Conservation (phyloP, 1,140 invertebrate genomes). For the Chironomus tepperi region DNA sequence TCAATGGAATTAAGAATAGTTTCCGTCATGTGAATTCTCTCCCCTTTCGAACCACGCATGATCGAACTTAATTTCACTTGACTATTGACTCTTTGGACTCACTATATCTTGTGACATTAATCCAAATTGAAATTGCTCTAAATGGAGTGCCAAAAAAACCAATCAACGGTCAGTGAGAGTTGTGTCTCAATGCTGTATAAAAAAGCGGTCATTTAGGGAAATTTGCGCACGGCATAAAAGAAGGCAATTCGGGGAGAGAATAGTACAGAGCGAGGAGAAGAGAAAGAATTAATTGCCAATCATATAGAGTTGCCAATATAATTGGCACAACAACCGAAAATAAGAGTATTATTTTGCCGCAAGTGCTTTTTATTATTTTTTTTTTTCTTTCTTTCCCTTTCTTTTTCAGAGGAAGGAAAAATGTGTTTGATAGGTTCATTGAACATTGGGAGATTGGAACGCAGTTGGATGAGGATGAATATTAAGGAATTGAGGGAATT, state of each 20-base stretch:
- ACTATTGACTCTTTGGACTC: neutral
- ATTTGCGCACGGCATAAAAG: neutral
- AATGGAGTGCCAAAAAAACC: constrained; percentile 14
- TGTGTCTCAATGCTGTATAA: neutral
- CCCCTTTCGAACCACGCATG: too few species aligned
- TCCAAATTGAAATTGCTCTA: constrained; percentile 21
- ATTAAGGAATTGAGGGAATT: too few species aligned
- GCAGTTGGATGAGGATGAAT: too few species aligned
- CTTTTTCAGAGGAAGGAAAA: neutral
- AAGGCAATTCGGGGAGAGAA: neutral
- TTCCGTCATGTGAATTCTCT: too few species aligned
- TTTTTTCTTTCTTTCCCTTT: constrained; percentile 1
- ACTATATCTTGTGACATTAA: constrained; percentile 2
- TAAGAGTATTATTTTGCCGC: constrained; percentile 15
- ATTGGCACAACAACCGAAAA: constrained; percentile 20
- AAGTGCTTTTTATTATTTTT: neutral
- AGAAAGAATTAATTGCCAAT: constrained; percentile 21
- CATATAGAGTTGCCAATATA: constrained; percentile 22
- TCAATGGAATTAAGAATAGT: too few species aligned
- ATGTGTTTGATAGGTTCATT: too few species aligned
- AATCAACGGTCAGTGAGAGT: constrained; percentile 17
- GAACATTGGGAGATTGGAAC: too few species aligned
- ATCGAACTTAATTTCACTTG: neutral
- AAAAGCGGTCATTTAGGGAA: constrained; percentile 22
- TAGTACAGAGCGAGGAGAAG: neutral